Evolutionary conservation across 2,797 vertebrate genomes (phyloP).

Genomic region (Melanitta fusca): DNA sequence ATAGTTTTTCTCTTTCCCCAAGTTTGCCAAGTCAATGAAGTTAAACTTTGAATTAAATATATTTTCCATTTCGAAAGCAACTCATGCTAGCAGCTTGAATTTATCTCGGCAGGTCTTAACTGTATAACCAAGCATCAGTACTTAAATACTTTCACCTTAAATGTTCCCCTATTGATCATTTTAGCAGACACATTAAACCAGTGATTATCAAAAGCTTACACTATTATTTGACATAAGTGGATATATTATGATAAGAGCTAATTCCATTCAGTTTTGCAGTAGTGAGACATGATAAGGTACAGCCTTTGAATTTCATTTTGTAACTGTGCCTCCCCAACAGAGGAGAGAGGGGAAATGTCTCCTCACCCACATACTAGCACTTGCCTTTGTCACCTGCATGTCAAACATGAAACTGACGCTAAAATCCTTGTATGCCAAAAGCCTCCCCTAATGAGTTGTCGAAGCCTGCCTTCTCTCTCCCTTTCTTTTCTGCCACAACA

Average conservation of each 20-base stretch:
- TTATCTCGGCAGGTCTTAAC: background rate
- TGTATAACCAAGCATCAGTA: background rate
- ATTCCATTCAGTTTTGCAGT: background rate
- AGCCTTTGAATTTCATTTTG: rapidly evolving
- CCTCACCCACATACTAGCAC: background rate
- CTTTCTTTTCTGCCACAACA: background rate
- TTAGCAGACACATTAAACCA: background rate
- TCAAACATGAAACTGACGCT: background rate
- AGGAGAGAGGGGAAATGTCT: background rate
- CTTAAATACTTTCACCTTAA: background rate
- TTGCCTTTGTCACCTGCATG: background rate
- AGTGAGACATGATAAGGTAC: background rate
- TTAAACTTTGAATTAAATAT: background rate
- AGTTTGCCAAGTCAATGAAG: background rate
- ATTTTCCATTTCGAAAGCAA: background rate
- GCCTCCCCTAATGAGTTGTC: background rate
- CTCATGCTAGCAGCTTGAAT: background rate
- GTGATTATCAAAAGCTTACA: background rate
- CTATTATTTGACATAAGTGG: background rate
- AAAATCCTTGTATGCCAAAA: background rate
- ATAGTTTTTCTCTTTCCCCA: background rate
- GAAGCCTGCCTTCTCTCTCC: background rate
- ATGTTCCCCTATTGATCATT: background rate
- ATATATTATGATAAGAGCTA: background rate
- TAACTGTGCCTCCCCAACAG: background rate